Base-by-base conservation (phyloP, 2,888 invertebrate species). In the Ellobium chinense region DNA sequence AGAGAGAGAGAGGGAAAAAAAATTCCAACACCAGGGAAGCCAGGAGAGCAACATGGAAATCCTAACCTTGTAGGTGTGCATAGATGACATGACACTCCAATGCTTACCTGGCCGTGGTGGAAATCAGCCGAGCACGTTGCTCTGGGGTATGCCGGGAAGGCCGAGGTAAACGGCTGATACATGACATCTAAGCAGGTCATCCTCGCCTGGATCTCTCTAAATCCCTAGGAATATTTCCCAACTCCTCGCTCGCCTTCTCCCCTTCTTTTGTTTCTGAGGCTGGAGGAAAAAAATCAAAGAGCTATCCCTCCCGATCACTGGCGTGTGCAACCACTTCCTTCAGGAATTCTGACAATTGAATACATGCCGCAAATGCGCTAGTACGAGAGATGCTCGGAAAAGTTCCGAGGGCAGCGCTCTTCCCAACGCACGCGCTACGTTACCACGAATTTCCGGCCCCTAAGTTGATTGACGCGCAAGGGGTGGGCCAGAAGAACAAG, bases 181-280 rank as follows among this genome's bases (percentile, higher is more conserved):
- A 77, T 77, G 65, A 77, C 77, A 69, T 77, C 77, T 60, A 69
- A 58, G 36, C 77, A 77, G 69, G 68, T 77, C 77, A 77, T 77
- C 69, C 69, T 69, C 69, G 9, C 24, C 24, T 5, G 70, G 58
- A 27, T 60, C 60, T 36, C 36, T 24, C 60, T 27, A 72, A 72
- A 60, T 60, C 74, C 63, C 62, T 12, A 3, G 39, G 58, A 74
- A 73, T 73, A 73, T 39, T 63, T 74, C 46, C 46, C 31, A 12
- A 7, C 18, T 18, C 18, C 46, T 0, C 69, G 31, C 54, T 54
- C 39, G 1, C 1, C 31, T 34, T 29, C 56, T 34, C 24, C 60
- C 36, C 34, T 72, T 58, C 34, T 56, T 56, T 72, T 72, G 58
- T 72, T 37, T 37, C 37, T 24, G n/a, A 7, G 24, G n/a, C 7